Evolutionary conservation across 2,113 vertebrate species (phyloP), one percentile per base, ranked within the genome.

Genomic region (Corythornis vintsioides): DNA sequence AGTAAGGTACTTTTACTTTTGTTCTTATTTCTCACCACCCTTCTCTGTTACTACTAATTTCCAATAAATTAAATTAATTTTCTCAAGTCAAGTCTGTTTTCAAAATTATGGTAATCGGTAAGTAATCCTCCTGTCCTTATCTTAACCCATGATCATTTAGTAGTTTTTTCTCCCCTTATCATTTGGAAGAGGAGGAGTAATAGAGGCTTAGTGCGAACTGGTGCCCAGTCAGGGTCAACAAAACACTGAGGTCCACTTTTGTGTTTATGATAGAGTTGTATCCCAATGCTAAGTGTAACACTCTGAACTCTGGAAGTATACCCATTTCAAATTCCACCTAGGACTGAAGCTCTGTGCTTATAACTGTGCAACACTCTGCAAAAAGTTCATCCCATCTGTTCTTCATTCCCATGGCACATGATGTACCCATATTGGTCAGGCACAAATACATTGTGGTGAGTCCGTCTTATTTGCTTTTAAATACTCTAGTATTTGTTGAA

Each of bases 231-330:
- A 74, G 63, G 17, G 29, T 45, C 25, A 87, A 19, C 11, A 0
- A 2, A 21, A 57, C 1, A 38, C 3, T 25, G 21, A 67, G 14
- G 1, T 2, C 4, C 15, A n/a, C 5, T 43, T 35, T 2, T 11
- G 16, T 65, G 26, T 75, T 67, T 38, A 13, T 33, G 40, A 26
- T 12, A 66, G 26, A 17, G 5, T 64, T 52, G 8, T 14, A 65
- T 64, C 16, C 5, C 35, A 2, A 0, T 15, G 7, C 5, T 19
- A 24, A 72, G 12, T 55, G 11, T 29, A 55, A 25, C 18, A n/a
- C 19, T 26, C 11, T 42, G 57, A 71, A 45, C 10, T 82, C 19
- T 50, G 28, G 21, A 78, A 84, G 78, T 9, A 56, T 2, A 73
- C 1, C 42, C 8, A 45, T 48, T 69, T 78, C 13, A 60, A 47